These are phyloP conservation scores for Sciaenops ocellatus DNA, from an alignment of 2,797 vertebrate species.

Conservation along the genomic window DNA sequence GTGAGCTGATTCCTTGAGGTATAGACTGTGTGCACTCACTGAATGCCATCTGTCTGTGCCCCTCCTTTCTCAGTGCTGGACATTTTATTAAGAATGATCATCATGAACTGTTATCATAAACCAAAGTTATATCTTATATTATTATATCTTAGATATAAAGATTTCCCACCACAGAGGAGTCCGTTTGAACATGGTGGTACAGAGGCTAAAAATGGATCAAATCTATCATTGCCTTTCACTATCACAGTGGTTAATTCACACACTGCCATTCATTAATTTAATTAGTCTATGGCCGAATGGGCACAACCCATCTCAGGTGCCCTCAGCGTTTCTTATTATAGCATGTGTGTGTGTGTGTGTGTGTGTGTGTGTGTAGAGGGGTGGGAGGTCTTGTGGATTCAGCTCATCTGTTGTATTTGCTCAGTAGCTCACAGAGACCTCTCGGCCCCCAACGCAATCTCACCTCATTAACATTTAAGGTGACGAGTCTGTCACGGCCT, in stretches of 20 bases:
- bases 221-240: slow-evolving; percentile 59
- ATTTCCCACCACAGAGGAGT: slow-evolving; percentile 1
- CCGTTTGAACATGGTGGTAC: slow-evolving; percentile 8
- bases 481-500: slow-evolving; percentile 81
- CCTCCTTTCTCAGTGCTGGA: slow-evolving; percentile 8
- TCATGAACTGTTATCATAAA: not conserved
- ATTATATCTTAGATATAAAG: not conserved
- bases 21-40: not conserved
- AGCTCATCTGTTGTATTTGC: slow-evolving; percentile 82
- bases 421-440: slow-evolving; percentile 75
- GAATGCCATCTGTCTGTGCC: not conserved
- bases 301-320: slow-evolving; percentile 66
- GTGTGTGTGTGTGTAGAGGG: not conserved
- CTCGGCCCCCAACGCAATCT: slow-evolving; percentile 75
- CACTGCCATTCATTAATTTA: slow-evolving; percentile 71
- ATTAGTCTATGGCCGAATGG: slow-evolving; percentile 55
- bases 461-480: slow-evolving; percentile 89
- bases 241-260: slow-evolving; percentile 64
- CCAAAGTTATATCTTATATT: not conserved
- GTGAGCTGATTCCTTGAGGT: not conserved
- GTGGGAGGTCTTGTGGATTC: slow-evolving; percentile 64
- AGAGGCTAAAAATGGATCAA: slow-evolving; percentile 42
- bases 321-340: slow-evolving; percentile 74
- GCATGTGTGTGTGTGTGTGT: not conserved
- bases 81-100: slow-evolving; percentile 4